phyloP scores from a whole-genome alignment of 1,140 invertebrate genomes.

The Campoletis sonorensis region DNA sequence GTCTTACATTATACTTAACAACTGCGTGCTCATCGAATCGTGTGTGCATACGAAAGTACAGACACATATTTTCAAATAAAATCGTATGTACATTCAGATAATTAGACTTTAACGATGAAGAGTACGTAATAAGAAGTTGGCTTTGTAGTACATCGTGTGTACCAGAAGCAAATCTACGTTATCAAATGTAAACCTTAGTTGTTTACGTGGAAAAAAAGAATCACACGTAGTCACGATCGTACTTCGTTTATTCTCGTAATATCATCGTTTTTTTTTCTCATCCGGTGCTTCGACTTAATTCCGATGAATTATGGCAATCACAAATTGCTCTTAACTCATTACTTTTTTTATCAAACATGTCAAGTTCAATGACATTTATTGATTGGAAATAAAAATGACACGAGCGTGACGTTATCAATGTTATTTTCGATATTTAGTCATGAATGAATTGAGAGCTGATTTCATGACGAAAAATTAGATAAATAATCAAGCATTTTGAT shows the following conservation, averaged over 20 bases:
- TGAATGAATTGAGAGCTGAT: no score
- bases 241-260: conserved; percentile 8
- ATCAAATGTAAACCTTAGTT: conserved; percentile 13
- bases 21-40: neutral
- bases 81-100: neutral
- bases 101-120: neutral
- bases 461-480: no score
- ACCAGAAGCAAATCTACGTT: neutral
- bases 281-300: neutral
- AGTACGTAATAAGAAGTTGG: neutral
- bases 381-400: neutral
- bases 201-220: neutral
- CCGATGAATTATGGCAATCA: no score
- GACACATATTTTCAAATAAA: neutral
- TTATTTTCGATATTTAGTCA: no score
- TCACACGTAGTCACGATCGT: neutral
- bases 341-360: neutral
- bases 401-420: neutral
- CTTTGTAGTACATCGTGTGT: neutral
- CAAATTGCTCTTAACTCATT: no score
- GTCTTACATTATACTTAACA: neutral
- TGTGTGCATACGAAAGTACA: neutral
- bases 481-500: neutral
- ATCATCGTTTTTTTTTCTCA: neutral
- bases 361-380: conserved; percentile 3